Conservation (phyloP, 2,113 vertebrate species). For the Dissostichus mawsoni region DNA sequence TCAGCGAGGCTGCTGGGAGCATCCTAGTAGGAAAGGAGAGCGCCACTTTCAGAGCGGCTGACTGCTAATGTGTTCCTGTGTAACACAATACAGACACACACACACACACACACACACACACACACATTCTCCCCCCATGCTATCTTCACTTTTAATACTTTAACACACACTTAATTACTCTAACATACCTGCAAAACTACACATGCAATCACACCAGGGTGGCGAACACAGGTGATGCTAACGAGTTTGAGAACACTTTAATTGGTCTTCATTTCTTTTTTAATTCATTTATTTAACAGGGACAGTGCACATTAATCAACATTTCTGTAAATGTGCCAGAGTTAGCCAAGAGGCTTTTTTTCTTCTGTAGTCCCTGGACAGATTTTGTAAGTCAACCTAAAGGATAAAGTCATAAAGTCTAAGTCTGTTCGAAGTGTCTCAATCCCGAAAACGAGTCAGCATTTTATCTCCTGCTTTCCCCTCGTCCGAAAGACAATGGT, state of each 20-base stretch:
- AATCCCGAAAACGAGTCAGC: too few relatives aligned
- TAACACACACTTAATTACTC: background rate
- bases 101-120: background rate
- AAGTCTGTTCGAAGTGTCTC: too few relatives aligned
- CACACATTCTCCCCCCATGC: too few relatives aligned
- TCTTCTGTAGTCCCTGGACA: too few relatives aligned
- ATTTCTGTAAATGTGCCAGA: too few relatives aligned
- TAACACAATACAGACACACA: conserved; percentile 60
- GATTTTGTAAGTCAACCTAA: too few relatives aligned
- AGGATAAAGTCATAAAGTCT: background rate
- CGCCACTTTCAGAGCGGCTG: conserved; percentile 53
- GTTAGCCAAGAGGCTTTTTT: too few relatives aligned
- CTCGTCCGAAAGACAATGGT: too few relatives aligned
- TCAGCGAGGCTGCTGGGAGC: conserved; percentile 61
- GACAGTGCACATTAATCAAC: too few relatives aligned
- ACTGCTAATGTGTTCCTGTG: conserved; percentile 71
- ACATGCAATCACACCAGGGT: conserved; percentile 13
- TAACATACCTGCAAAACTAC: conserved; percentile 2
- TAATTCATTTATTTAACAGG: too few relatives aligned
- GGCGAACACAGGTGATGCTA: background rate
- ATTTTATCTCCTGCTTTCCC: too few relatives aligned
- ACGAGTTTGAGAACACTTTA: background rate
- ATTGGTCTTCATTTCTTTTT: background rate
- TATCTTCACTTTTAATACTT: background rate
- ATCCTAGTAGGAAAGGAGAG: conserved; percentile 57